Conservation (phyloP, 1,140 invertebrate species). For the Drosophila bifasciata region DNA sequence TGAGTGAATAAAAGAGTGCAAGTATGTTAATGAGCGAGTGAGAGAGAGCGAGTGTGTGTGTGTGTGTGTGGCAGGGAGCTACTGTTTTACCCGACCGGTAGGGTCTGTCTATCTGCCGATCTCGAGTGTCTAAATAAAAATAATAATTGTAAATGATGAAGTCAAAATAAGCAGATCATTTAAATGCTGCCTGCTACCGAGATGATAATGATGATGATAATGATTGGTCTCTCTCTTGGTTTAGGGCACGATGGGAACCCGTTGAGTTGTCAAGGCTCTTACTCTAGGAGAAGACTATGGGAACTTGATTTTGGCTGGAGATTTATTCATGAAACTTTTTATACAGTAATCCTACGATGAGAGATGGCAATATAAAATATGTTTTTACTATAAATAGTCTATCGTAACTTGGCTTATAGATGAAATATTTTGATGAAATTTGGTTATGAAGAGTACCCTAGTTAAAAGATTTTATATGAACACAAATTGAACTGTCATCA, state of each 20-base stretch:
- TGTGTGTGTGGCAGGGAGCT: conserved; percentile 49
- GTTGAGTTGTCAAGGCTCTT: no score
- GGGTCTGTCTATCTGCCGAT: conserved; percentile 9
- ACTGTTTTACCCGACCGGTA: conserved; percentile 62
- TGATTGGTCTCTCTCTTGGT: not conserved
- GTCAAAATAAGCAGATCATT: conserved; percentile 82
- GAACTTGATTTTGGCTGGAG: not conserved
- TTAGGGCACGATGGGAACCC: conserved; percentile 22
- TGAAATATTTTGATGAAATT: no score
- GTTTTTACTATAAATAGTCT: no score
- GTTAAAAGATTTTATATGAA: not conserved
- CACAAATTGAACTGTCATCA: no score
- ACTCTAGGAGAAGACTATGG: conserved; percentile 8
- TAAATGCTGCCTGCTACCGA: conserved; percentile 44
- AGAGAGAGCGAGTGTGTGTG: not conserved
- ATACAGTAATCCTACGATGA: not conserved
- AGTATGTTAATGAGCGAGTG: conserved; percentile 34
- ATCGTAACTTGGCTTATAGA: no score
- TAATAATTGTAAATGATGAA: conserved; percentile 82
- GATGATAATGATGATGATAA: conserved; percentile 12
- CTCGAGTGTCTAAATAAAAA: conserved; percentile 80
- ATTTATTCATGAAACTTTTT: not conserved
- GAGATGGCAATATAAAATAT: no score
- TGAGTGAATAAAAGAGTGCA: not conserved
- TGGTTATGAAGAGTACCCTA: not conserved